Percentiles rank a stretch among this genome's conserved stretches.
These are phyloP conservation scores for Phoronis australis DNA, from an alignment of 2,888 invertebrate species.

Conservation along the genomic window DNA sequence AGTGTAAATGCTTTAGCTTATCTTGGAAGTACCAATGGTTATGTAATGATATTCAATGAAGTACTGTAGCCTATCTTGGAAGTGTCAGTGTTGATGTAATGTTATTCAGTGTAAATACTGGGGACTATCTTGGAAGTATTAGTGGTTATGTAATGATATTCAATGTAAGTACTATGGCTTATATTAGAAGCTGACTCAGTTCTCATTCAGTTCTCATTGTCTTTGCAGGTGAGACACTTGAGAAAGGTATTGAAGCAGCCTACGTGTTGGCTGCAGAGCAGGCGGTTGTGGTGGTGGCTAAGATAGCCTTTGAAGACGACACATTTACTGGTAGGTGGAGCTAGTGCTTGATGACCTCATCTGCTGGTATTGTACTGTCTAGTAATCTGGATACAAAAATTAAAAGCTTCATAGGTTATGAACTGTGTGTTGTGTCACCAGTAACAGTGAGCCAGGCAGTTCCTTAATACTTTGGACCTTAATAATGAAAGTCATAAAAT, in stretches of 20 bases:
- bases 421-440: too few relatives aligned
- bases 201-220: neutral
- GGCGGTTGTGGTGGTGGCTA: constrained; percentile 36
- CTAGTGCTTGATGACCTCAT: too few relatives aligned
- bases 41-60: too few relatives aligned
- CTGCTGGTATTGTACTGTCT: too few relatives aligned
- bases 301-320: constrained; percentile 26
- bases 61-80: neutral
- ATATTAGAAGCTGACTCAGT: neutral
- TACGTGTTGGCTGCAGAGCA: constrained; percentile 34
- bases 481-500: too few relatives aligned
- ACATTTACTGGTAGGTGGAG: constrained; percentile 16
- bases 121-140: neutral
- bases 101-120: neutral
- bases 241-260: constrained; percentile 31
- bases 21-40: too few relatives aligned
- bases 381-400: too few relatives aligned
- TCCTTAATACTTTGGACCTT: too few relatives aligned
- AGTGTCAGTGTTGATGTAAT: neutral
- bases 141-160: neutral
- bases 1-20: neutral
- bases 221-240: constrained; percentile 30
- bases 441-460: too few relatives aligned
- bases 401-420: too few relatives aligned
- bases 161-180: neutral